A percentile compares a stretch with the other conserved stretches of the same genome.
phyloP scores from a whole-genome alignment of 2,888 invertebrate species.

The Andrena flavipes region DNA sequence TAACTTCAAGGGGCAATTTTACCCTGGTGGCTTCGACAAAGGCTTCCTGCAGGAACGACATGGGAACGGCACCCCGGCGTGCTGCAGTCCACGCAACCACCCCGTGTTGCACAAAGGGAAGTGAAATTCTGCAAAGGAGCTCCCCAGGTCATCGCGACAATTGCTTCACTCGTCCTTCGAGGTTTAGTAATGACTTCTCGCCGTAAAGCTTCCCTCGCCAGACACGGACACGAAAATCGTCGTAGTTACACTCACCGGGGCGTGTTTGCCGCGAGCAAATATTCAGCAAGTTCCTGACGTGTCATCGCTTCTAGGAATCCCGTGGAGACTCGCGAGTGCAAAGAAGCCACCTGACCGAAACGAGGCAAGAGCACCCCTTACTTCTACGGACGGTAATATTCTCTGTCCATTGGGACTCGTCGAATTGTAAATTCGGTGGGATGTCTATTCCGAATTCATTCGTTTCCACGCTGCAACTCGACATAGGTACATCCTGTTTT shows the following conservation, averaged over 20 bases:
- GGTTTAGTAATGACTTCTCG: slow-evolving; percentile 73
- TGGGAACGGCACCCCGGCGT: background rate
- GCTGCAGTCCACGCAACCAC: too few species aligned
- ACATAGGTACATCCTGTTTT: background rate
- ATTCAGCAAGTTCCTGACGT: slow-evolving; percentile 63
- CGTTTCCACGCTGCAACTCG: background rate
- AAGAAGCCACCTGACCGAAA: slow-evolving; percentile 33
- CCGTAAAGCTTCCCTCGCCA: slow-evolving; percentile 57
- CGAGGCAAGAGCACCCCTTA: background rate
- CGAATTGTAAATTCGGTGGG: slow-evolving; percentile 31
- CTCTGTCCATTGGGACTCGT: slow-evolving; percentile 16
- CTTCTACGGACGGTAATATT: slow-evolving; percentile 15
- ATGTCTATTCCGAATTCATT: slow-evolving; percentile 12
- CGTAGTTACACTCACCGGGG: slow-evolving; percentile 61
- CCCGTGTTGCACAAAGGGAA: background rate
- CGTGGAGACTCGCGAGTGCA: slow-evolving; percentile 27
- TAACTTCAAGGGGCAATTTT: background rate
- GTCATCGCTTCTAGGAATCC: slow-evolving; percentile 62
- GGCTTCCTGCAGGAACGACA: background rate
- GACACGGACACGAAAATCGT: slow-evolving; percentile 60
- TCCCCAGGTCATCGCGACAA: slow-evolving; percentile 52
- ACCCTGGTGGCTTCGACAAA: background rate
- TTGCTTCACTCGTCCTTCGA: slow-evolving; percentile 66
- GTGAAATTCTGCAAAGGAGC: slow-evolving; percentile 28
- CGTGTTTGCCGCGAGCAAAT: slow-evolving; percentile 74